These are phyloP conservation scores for Eudasyphora cyanicolor DNA, from an alignment of 2,888 invertebrate genomes.

Conservation along the genomic window DNA sequence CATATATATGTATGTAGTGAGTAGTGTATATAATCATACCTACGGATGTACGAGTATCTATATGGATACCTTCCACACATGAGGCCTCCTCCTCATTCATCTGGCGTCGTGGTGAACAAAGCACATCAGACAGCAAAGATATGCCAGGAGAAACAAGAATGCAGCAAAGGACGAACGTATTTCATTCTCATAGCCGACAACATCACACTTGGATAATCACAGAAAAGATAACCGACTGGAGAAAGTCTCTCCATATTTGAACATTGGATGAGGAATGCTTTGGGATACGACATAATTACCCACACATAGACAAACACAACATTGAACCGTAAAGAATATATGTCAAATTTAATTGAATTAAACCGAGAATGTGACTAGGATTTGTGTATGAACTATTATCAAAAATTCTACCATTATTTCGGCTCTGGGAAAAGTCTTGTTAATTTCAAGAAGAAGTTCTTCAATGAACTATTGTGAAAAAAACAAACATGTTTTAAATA, in stretches of 20 bases:
- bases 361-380: too few relatives aligned
- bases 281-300: background rate
- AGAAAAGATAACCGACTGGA: background rate
- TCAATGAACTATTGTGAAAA: too few relatives aligned
- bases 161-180: background rate
- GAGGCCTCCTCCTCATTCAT: too few relatives aligned
- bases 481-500: too few relatives aligned
- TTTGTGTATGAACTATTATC: too few relatives aligned
- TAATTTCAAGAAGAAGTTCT: too few relatives aligned
- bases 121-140: background rate
- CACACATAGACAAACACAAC: background rate
- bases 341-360: too few relatives aligned
- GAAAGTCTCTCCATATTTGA: background rate
- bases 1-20: too few relatives aligned
- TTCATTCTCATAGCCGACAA: background rate
- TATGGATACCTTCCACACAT: background rate
- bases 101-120: too few relatives aligned
- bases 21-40: background rate
- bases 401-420: too few relatives aligned
- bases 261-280: background rate
- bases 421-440: too few relatives aligned
- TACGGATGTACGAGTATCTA: background rate
- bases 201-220: background rate
- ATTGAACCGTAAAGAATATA: too few relatives aligned
- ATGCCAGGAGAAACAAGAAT: background rate